These are phyloP conservation scores for Urocynchramus pylzowi DNA, from an alignment of 2,113 vertebrate genomes.

Conservation along the genomic window DNA sequence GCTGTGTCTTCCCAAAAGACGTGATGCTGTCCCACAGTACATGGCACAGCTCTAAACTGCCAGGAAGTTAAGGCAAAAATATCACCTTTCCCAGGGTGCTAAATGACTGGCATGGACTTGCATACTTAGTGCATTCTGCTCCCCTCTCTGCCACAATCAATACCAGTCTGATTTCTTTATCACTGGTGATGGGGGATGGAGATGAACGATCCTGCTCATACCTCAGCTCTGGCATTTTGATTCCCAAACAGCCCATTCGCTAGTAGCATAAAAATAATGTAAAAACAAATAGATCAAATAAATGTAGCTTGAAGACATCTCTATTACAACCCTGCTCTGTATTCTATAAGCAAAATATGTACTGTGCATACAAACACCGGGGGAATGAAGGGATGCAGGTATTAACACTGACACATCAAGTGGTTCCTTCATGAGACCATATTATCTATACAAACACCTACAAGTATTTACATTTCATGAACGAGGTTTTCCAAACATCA, in stretches of 20 bases:
- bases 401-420: conserved; percentile 53
- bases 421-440: neutral
- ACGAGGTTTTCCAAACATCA: neutral
- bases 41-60: neutral
- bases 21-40: neutral
- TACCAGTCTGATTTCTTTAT: conserved; percentile 29
- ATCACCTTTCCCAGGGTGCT: neutral
- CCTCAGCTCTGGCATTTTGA: conserved; percentile 60
- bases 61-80: neutral
- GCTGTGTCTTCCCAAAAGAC: neutral
- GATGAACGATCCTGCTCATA: conserved; percentile 36
- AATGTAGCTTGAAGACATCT: conserved; percentile 67
- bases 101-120: neutral
- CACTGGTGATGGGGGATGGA: neutral
- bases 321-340: conserved; percentile 49
- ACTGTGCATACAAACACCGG: conserved; percentile 1
- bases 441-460: conserved; percentile 34
- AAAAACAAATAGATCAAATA: conserved; percentile 69
- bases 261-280: conserved; percentile 61
- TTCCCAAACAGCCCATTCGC: conserved; percentile 58
- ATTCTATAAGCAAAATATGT: conserved; percentile 52
- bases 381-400: conserved; percentile 9
- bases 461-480: conserved; percentile 32
- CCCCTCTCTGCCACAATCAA: conserved; percentile 1
- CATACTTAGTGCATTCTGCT: neutral